A percentile compares a stretch with the other conserved stretches of the same genome.
These are phyloP conservation scores for Zhuqinia jingwanae DNA, from an alignment of 2,888 invertebrate genomes.

Conservation along the genomic window DNA sequence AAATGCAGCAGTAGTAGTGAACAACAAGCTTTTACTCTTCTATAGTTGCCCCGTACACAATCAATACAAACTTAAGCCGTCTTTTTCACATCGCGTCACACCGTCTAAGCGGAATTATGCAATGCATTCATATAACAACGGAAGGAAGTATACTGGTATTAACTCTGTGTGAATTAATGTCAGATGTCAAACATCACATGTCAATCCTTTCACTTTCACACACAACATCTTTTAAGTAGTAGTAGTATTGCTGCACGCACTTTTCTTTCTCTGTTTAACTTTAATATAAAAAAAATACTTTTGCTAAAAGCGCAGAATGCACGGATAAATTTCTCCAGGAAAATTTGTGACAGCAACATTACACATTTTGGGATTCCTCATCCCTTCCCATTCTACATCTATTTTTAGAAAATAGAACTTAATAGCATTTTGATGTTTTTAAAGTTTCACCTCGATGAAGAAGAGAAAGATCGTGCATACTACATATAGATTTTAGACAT, in stretches of 20 bases:
- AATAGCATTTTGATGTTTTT: constrained; percentile 72
- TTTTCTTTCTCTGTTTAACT: constrained; percentile 32
- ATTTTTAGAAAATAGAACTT: constrained; percentile 30
- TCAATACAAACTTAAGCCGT: constrained; percentile 62
- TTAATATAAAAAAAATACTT: too few relatives aligned
- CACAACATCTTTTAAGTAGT: constrained; percentile 44
- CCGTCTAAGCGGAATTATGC: constrained; percentile 6
- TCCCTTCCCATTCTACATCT: constrained; percentile 79
- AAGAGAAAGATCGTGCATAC: neutral
- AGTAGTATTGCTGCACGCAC: constrained; percentile 40
- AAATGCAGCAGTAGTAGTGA: constrained; percentile 9
- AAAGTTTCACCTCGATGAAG: constrained; percentile 34
- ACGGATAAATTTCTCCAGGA: neutral
- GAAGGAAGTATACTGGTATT: constrained; percentile 60
- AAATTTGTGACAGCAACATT: neutral
- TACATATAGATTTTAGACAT: constrained; percentile 41
- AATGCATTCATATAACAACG: neutral
- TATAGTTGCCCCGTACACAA: constrained; percentile 59
- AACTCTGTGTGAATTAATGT: constrained; percentile 72
- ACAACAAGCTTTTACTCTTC: constrained; percentile 40
- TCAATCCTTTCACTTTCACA: constrained; percentile 57
- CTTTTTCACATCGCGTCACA: constrained; percentile 25
- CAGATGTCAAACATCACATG: constrained; percentile 72
- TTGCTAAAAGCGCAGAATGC: neutral
- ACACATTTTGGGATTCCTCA: neutral